Conservation (phyloP, 2,797 vertebrate species). For the Danio choprae region DNA sequence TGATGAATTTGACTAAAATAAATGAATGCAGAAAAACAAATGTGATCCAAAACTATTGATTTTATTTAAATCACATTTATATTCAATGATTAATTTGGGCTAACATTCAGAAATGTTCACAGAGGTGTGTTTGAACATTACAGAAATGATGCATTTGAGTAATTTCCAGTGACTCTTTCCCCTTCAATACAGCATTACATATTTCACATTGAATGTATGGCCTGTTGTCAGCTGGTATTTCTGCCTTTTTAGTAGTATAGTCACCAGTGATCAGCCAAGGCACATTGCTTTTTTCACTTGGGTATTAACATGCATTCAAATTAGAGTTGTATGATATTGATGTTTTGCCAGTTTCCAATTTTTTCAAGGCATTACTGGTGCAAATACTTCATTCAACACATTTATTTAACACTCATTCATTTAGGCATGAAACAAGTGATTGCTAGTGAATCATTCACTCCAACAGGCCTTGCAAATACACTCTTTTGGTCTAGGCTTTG, state of each 20-base stretch:
- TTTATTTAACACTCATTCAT: not conserved
- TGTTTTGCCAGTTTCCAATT: too few relatives aligned
- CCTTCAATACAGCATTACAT: too few relatives aligned
- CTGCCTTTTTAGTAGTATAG: not conserved
- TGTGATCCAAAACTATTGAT: not conserved
- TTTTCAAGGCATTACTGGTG: too few relatives aligned
- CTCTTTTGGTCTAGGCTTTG: too few relatives aligned
- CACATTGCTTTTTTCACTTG: too few relatives aligned
- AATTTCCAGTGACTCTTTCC: too few relatives aligned
- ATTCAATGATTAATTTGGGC: not conserved
- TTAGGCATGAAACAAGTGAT: not conserved
- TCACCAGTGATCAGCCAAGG: not conserved
- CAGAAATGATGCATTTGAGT: too few relatives aligned
- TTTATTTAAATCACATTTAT: too few relatives aligned
- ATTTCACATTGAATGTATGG: too few relatives aligned
- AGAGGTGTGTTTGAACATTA: not conserved
- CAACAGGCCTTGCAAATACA: not conserved
- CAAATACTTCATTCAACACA: not conserved
- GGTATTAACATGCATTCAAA: too few relatives aligned
- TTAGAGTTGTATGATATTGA: too few relatives aligned
- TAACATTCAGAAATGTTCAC: not conserved
- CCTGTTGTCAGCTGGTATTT: not conserved
- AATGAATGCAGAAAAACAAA: not conserved
- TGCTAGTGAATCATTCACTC: not conserved
- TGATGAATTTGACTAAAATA: too few relatives aligned